phyloP scores from a whole-genome alignment of 2,888 invertebrate species.

The Eupithecia insigniata region DNA sequence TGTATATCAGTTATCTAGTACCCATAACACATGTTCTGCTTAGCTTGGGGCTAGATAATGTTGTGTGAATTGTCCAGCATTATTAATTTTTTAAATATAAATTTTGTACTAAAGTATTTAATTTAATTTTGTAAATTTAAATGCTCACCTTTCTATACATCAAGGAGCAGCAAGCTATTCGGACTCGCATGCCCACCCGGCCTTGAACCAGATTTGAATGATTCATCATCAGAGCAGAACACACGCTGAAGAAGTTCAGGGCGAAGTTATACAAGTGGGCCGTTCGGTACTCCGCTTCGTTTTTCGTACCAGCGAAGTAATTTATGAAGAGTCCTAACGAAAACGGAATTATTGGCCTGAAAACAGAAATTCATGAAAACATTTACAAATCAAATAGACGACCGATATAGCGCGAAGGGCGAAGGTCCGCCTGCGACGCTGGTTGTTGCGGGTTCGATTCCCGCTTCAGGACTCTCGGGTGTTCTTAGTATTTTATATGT shows the following conservation, averaged over 20 bases:
- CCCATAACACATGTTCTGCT: too few species aligned
- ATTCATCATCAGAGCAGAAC: conserved; percentile 86
- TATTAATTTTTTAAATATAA: too few species aligned
- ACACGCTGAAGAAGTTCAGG: conserved; percentile 84
- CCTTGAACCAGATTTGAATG: conserved; percentile 83
- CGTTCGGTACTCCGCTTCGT: conserved; percentile 73
- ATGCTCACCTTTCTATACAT: conserved; percentile 89
- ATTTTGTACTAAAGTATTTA: too few species aligned
- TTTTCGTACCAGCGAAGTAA: conserved; percentile 84
- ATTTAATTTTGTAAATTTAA: not conserved
- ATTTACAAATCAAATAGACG: too few species aligned
- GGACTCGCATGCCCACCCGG: conserved; percentile 90
- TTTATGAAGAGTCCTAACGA: conserved; percentile 86
- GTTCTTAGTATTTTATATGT: too few species aligned
- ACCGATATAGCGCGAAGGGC: too few species aligned
- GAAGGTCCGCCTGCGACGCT: too few species aligned
- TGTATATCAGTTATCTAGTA: too few species aligned
- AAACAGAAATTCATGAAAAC: conserved; percentile 48
- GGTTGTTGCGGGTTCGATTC: too few species aligned
- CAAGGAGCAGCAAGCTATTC: conserved; percentile 91
- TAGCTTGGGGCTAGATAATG: too few species aligned
- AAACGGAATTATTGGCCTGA: conserved; percentile 86
- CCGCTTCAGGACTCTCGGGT: too few species aligned
- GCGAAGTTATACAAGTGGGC: conserved; percentile 88
- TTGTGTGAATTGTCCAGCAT: too few species aligned